Conservation (phyloP, 2,113 vertebrate species). For the Ibidorhyncha struthersii region DNA sequence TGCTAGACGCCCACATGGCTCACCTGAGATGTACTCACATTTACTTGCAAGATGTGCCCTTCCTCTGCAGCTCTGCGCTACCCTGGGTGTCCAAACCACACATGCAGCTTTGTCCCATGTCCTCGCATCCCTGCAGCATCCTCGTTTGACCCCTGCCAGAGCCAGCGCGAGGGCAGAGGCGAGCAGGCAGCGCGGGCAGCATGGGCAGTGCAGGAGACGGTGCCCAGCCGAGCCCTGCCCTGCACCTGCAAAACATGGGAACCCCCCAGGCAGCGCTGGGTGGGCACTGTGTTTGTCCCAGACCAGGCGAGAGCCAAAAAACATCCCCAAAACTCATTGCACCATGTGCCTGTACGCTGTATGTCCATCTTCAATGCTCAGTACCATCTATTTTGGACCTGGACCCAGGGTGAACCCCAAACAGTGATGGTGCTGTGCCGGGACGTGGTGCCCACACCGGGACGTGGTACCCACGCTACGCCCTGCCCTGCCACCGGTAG, state of each 20-base stretch:
- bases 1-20: neutral
- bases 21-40: rapidly evolving
- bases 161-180: neutral
- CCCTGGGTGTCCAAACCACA: rapidly evolving
- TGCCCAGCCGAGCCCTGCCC: neutral
- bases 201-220: rapidly evolving
- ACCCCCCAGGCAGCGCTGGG: rapidly evolving
- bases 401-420: neutral
- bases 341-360: rapidly evolving
- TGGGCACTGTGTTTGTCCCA: rapidly evolving
- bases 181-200: neutral
- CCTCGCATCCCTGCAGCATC: neutral
- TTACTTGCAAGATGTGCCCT: neutral
- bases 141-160: neutral
- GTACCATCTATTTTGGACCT: neutral
- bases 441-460: rapidly evolving
- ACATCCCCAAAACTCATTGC: neutral
- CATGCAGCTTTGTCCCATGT: neutral
- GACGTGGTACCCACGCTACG: neutral
- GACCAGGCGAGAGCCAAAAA: rapidly evolving
- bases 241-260: rapidly evolving
- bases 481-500: neutral
- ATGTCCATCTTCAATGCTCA: neutral
- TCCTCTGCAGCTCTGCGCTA: neutral
- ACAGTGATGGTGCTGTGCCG: rapidly evolving